A percentile compares a stretch with the other conserved stretches of the same genome.
Evolutionary conservation across 2,113 vertebrate species (phyloP).

Genomic region (Podarcis muralis): DNA sequence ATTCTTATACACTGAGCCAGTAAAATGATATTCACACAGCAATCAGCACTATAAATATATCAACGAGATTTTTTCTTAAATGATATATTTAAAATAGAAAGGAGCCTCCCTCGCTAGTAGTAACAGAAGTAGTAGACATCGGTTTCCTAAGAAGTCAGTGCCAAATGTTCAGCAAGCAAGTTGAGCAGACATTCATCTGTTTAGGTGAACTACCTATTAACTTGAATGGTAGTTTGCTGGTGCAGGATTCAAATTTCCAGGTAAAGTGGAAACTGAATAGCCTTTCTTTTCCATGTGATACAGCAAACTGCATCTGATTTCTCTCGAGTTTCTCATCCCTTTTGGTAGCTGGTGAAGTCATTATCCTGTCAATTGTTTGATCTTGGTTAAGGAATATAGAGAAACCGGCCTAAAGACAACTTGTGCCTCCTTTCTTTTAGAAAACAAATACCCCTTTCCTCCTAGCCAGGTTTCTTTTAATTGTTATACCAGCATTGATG

Average conservation of each 20-base stretch:
- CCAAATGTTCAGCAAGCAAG: background rate
- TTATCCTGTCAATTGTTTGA: background rate
- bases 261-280: background rate
- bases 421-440: background rate
- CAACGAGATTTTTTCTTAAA: background rate
- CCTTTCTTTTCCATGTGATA: background rate
- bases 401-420: background rate
- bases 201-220: background rate
- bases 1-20: background rate
- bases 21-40: constrained; percentile 14
- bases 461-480: background rate
- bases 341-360: background rate
- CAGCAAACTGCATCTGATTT: background rate
- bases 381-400: background rate
- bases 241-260: background rate
- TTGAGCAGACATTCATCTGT: background rate
- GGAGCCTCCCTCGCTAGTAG: background rate
- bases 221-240: background rate
- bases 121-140: background rate
- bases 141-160: background rate
- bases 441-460: background rate
- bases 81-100: background rate
- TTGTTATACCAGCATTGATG: background rate
- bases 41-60: background rate
- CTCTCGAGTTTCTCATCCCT: background rate